Evolutionary conservation across 2,888 invertebrate genomes (phyloP), one percentile per base, ranked within the genome.

Genomic region (Neoaliturus tenellus): DNA sequence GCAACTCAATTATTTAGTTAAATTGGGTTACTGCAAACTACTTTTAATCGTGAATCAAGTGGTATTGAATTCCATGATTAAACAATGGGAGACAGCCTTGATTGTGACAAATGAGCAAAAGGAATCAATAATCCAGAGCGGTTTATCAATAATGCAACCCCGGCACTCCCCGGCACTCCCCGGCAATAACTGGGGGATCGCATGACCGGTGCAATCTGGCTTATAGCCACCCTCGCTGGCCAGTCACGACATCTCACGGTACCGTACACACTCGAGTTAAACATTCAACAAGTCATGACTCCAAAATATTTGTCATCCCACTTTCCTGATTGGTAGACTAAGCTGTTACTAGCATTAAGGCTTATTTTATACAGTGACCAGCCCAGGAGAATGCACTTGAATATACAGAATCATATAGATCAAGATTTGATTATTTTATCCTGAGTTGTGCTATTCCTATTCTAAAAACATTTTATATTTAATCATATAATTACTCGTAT

Each of bases 101-200:
- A 62, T 28, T 28, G 20, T 28, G 62, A 62, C 62, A 31, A 28
- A 62, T 62, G 62, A 28, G 31, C 14, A 62, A 55, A 55, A 62
- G 62, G 31, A 62, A 62, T 62, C 28, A 31, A 41, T 71, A 39
- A 71, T 71, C 39, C n/a, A 39, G 71, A 17, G 17, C 23, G 35
- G 23, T 23, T 39, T 23, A 71, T 71, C 71, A 71, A 71, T 71
- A 39, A 35, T 17, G 41, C 23, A 71, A 10, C 71, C 62, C 12
- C 12, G 71, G 39, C 71, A 71, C 71, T 71, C 71, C 71, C 33
- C 2, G 20, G 39, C 71, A 71, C 39, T n/a, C n/a, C n/a, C 71
- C 10, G 31, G 67, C 67, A n/a, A 35, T 31, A 35, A 67, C 31
- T n/a, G 41, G 39, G 23, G 41, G 39, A 71, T 71, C 14, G 71